Conservation (phyloP, 53 echinoderm and acorn worm genomes). For the Paracentrotus lividus region DNA sequence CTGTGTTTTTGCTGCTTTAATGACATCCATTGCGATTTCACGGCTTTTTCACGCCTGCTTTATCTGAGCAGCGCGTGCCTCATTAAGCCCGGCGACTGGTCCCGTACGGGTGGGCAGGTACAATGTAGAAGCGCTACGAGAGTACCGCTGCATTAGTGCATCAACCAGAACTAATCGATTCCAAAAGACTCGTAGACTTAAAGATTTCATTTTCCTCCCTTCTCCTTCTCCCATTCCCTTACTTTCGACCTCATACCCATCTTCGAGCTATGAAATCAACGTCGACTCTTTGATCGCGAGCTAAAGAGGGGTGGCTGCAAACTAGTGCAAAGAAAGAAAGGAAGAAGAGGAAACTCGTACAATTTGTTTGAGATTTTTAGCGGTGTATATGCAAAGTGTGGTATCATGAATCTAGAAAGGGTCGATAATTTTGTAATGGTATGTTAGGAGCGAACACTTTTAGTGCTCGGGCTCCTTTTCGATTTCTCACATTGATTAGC, state of each 20-base stretch:
- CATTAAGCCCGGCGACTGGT: conserved; percentile 63
- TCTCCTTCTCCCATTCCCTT: not conserved
- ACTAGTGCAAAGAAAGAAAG: conserved; percentile 2
- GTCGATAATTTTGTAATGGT: conserved; percentile 42
- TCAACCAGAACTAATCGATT: conserved; percentile 65
- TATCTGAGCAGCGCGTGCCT: conserved; percentile 48
- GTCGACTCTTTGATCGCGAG: conserved; percentile 17
- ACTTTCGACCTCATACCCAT: not conserved
- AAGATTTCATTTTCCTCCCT: conserved; percentile 46
- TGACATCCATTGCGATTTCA: conserved; percentile 58
- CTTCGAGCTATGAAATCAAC: conserved; percentile 31
- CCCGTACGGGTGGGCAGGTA: conserved; percentile 64
- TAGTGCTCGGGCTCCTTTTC: conserved; percentile 26
- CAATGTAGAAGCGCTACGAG: not conserved
- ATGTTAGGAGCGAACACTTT: conserved; percentile 34
- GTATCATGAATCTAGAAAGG: conserved; percentile 23
- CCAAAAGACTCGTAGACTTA: conserved; percentile 42
- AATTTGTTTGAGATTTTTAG: conserved; percentile 60
- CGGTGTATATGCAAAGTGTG: conserved; percentile 36
- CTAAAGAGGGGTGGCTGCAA: conserved; percentile 38
- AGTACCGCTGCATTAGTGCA: conserved; percentile 72
- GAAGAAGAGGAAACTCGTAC: conserved; percentile 61
- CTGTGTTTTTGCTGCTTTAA: conserved; percentile 57
- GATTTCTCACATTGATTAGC: conserved; percentile 37
- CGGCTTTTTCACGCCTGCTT: conserved; percentile 73